These are phyloP conservation scores for Drosophila diplacantha DNA, from an alignment of 2,888 invertebrate genomes.

Conservation along the genomic window DNA sequence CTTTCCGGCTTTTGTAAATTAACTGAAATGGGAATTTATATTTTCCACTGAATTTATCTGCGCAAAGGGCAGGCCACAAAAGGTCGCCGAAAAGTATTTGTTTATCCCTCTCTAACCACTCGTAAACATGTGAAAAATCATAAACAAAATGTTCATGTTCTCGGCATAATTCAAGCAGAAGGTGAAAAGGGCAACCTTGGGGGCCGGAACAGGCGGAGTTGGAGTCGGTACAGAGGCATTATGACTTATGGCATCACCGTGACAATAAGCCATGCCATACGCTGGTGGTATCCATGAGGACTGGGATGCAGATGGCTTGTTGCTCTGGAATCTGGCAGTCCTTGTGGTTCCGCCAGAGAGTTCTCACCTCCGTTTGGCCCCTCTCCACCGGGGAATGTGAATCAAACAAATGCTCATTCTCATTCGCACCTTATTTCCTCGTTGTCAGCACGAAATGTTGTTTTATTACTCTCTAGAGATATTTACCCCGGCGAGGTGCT, in stretches of 20 bases:
- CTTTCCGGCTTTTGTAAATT: constrained; percentile 19
- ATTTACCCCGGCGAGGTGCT: constrained; percentile 53
- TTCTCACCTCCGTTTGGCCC: neutral
- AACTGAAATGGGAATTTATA: constrained; percentile 27
- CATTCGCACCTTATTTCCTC: constrained; percentile 63
- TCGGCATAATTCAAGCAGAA: constrained; percentile 54
- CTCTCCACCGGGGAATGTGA: constrained; percentile 26
- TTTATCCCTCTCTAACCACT: constrained; percentile 20
- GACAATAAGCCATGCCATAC: constrained; percentile 63
- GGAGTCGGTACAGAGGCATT: constrained; percentile 15
- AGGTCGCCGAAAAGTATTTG: constrained; percentile 17
- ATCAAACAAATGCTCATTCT: constrained; percentile 56
- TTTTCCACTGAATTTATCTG: constrained; percentile 6
- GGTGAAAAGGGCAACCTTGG: constrained; percentile 18
- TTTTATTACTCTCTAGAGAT: constrained; percentile 75
- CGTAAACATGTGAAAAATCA: constrained; percentile 40
- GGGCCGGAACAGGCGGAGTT: constrained; percentile 1
- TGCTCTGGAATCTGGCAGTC: constrained; percentile 10
- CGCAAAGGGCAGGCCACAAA: constrained; percentile 4
- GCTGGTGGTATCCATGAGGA: constrained; percentile 49
- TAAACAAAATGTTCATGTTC: constrained; percentile 57
- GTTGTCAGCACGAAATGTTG: constrained; percentile 73
- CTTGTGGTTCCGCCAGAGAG: constrained; percentile 2
- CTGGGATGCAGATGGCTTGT: constrained; percentile 29
- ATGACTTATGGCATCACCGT: constrained; percentile 71